A percentile compares a stretch with the other conserved stretches of the same genome.
These are phyloP conservation scores for Sitophilus oryzae DNA, from an alignment of 1,140 invertebrate species.

Conservation along the genomic window DNA sequence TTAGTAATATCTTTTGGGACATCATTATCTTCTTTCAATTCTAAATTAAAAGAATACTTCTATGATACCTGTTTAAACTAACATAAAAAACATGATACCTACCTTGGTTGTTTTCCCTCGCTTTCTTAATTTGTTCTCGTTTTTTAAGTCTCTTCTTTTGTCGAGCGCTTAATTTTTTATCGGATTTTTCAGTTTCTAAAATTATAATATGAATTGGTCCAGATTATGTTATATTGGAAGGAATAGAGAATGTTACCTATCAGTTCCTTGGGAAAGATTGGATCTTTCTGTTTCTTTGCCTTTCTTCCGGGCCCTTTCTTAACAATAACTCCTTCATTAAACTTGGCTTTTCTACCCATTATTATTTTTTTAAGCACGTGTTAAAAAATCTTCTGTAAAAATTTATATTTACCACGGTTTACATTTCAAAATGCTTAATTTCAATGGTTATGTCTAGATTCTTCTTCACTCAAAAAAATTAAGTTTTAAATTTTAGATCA, in stretches of 20 bases:
- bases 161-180: slow-evolving; percentile 58
- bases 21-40: slow-evolving; percentile 18
- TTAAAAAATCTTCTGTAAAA: too few relatives aligned
- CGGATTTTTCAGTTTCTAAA: slow-evolving; percentile 36
- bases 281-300: slow-evolving; percentile 75
- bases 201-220: slow-evolving; percentile 1
- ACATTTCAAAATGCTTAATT: too few relatives aligned
- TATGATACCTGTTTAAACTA: neutral
- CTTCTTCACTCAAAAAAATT: too few relatives aligned
- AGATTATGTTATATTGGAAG: neutral
- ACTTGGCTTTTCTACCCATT: slow-evolving; percentile 87
- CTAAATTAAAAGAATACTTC: neutral
- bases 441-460: too few relatives aligned
- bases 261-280: slow-evolving; percentile 59
- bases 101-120: slow-evolving; percentile 44
- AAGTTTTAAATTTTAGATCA: too few relatives aligned
- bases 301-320: slow-evolving; percentile 80
- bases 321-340: slow-evolving; percentile 56
- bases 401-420: too few relatives aligned
- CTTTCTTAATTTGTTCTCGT: slow-evolving; percentile 56
- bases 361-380: neutral
- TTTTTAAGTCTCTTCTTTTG: slow-evolving; percentile 63
- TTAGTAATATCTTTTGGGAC: slow-evolving; percentile 13
- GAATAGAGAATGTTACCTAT: slow-evolving; percentile 37
- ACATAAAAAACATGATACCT: slow-evolving; percentile 25